Base-by-base conservation (phyloP, 1,140 invertebrate species). In the Odontomachus brunneus region DNA sequence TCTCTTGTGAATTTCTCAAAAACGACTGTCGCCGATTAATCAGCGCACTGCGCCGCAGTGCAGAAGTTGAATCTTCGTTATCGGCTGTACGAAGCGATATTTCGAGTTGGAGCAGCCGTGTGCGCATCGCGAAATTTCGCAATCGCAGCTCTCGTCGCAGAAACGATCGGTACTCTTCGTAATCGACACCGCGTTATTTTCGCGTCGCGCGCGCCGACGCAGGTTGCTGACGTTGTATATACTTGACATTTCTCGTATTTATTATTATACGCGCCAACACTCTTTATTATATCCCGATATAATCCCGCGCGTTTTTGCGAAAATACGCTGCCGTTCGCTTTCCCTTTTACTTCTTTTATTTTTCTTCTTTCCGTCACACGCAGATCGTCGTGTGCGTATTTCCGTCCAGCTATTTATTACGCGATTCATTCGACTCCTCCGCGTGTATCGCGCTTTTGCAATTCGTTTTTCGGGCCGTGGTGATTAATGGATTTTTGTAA, bases 1-100 rank as follows among this genome's bases (percentile, higher is more conserved):
- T 24, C 51, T 57, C 51, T 44, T 24, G 53, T 67, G 22, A 33
- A 78, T 57, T n/a, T 78, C 69, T 78, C 51, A 22, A 78, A 78
- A 78, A 17, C 51, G 12, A 19, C 14, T 59, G 7, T 7, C 44
- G 17, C 9, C 67, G 38, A 44, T 66, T 78, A 78, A 78, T 67
- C 62, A 7, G 9, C 11, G 14, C 51, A 11, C 38, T 44, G 38
- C 38, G 29, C 19, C 73, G 19, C 12, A n/a, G n/a, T n/a, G n/a
- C n/a, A n/a, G n/a, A n/a, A n/a, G 12, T 44, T 19, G 2, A 22
- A 22, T 48, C 4, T 22, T 76, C 57, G 38, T 80, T 69, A 69
- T 12, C 33, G n/a, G 2, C 0, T 15, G 15, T 22, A 4, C 19
- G 14, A 69, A 11, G 44, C 69, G 44, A 57, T 51, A 11, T 11